A percentile compares a stretch with the other conserved stretches of the same genome.
Conservation (phyloP, 2,888 invertebrate genomes). For the Drosophila anomalata region DNA sequence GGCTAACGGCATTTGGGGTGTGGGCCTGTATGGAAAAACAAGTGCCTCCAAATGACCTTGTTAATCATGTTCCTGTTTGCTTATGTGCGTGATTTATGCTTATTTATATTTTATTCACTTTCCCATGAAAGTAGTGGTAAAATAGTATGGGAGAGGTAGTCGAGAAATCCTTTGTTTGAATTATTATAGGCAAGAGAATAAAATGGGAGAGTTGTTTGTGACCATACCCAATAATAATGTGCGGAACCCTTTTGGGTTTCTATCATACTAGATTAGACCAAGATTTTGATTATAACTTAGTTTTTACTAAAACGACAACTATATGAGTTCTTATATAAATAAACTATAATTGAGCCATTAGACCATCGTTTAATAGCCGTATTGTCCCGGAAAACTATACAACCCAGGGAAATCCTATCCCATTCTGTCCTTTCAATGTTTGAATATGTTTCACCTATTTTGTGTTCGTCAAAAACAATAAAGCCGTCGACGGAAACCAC, state of each 20-base stretch:
- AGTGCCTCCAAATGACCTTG: slow-evolving; percentile 75
- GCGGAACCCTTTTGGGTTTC: neutral
- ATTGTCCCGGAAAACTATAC: slow-evolving; percentile 13
- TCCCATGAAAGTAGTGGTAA: neutral
- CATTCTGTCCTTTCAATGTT: slow-evolving; percentile 12
- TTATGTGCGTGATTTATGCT: slow-evolving; percentile 74
- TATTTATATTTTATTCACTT: slow-evolving; percentile 78
- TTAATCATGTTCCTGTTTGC: slow-evolving; percentile 73
- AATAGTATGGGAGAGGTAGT: neutral
- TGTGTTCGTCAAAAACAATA: slow-evolving; percentile 12
- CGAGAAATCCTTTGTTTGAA: slow-evolving; percentile 47
- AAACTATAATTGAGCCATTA: slow-evolving; percentile 24
- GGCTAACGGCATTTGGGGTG: neutral
- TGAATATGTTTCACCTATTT: slow-evolving; percentile 18
- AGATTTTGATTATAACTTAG: neutral
- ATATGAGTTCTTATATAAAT: slow-evolving; percentile 1
- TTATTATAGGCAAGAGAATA: slow-evolving; percentile 39
- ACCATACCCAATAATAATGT: neutral
- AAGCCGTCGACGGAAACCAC: slow-evolving; percentile 2
- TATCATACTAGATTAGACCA: too few species aligned
- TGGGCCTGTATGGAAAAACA: slow-evolving; percentile 45
- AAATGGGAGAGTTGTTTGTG: slow-evolving; percentile 1
- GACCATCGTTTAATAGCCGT: slow-evolving; percentile 1
- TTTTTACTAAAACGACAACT: neutral
- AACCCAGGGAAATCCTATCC: neutral